Evolutionary conservation across 2,888 invertebrate genomes (phyloP), one percentile per base, ranked within the genome.

Genomic region (Eudemis profundana): DNA sequence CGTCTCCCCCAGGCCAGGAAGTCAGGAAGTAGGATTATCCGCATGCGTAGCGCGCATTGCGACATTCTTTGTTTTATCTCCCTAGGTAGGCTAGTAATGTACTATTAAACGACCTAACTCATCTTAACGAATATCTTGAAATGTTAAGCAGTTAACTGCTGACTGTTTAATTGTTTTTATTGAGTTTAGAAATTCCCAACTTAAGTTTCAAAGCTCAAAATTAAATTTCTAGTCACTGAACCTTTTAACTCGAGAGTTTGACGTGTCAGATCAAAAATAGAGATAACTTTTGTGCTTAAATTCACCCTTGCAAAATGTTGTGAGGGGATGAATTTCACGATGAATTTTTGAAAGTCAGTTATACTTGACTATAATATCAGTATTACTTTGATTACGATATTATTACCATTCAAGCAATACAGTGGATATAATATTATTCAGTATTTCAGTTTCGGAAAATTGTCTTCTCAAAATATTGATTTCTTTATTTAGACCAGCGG

Each of bases 251-350:
- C n/a, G 14, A 38, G 23, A 69, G 68, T 69, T 61, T 56, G 59
- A 60, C 71, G 73, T 76, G 77, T 81, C 77, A 78, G 76, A 79
- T 78, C 75, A 77, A 75, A 79, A 77, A 78, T 79, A 75, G 78
- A 74, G 75, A 75, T 78, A 74, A 80, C 76, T 78, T 75, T 74
- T 40, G 23, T 49, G 17, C n/a, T 14, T 23, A 23, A 53, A 53
- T 74, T 74, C 73, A 78, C 73, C 72, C 75, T 77, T 74, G 75
- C n/a, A n/a, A n/a, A 63, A 61, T 38, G 72, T 75, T 73, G 74
- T 76, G 73, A 73, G 62, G 72, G 68, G 70, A 72, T 71, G 8
- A 2, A 2, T 33, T 8, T 33, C 8, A 33, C 8, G 33, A 33
- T 33, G 7, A 4, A 33, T 8, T 33, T 33, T 33, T 7, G 7